phyloP scores from a whole-genome alignment of 2,113 vertebrate species.

The Trematocara unimaculatum region DNA sequence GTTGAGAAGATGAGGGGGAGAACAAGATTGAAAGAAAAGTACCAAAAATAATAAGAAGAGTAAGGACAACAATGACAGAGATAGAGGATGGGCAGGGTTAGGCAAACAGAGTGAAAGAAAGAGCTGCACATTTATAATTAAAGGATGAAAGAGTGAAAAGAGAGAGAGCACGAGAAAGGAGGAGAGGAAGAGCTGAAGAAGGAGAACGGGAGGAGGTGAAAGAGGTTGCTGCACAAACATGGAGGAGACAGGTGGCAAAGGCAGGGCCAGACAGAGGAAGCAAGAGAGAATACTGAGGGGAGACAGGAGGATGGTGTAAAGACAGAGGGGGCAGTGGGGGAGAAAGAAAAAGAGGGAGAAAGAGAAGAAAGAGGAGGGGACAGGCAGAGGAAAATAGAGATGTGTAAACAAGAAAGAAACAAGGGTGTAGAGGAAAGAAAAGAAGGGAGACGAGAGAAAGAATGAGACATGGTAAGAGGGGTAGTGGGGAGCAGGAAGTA shows the following conservation, averaged over 20 bases:
- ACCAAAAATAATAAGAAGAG: neutral
- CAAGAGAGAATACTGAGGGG: neutral
- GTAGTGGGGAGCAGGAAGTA: too few species aligned
- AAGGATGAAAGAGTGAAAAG: neutral
- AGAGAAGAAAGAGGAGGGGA: neutral
- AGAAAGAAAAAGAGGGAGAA: neutral
- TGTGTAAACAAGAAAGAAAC: neutral
- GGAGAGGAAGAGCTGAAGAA: neutral
- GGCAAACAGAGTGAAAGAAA: neutral
- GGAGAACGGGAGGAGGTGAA: neutral
- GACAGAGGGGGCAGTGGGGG: neutral
- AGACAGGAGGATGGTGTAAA: neutral
- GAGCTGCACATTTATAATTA: neutral
- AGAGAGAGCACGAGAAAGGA: neutral
- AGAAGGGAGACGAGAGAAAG: neutral
- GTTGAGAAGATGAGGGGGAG: neutral
- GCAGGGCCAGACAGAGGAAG: neutral
- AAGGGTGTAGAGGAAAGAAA: neutral
- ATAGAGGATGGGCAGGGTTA: neutral
- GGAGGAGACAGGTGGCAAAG: neutral
- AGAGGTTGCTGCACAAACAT: neutral
- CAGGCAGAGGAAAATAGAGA: too few species aligned
- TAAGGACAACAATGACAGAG: neutral
- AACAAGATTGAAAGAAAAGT: neutral
- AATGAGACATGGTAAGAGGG: neutral